A percentile compares a stretch with the other conserved stretches of the same genome.
Evolutionary conservation across 2,888 invertebrate species (phyloP).

Genomic region (Andrena dorsata): DNA sequence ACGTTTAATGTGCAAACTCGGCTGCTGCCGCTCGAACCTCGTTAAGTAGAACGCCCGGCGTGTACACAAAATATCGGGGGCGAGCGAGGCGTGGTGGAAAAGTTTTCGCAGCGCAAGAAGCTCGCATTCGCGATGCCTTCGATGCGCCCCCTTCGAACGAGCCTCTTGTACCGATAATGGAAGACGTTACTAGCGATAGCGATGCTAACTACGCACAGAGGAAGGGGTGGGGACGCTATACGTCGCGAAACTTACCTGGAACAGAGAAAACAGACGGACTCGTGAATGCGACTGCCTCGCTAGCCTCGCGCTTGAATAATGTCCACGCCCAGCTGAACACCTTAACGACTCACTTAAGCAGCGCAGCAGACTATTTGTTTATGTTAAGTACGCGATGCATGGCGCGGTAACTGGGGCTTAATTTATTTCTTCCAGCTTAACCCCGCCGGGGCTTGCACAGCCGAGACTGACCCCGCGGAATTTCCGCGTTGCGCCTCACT

Average conservation of each 20-base stretch:
- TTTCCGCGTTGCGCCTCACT: no score
- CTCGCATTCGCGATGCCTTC: conserved; percentile 47
- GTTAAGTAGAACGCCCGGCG: conserved; percentile 49
- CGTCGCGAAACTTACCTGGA: conserved; percentile 59
- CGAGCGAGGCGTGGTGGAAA: conserved; percentile 15
- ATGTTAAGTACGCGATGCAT: conserved; percentile 52
- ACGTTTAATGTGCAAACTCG: conserved; percentile 35
- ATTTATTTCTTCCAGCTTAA: conserved; percentile 52
- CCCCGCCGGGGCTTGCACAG: not conserved
- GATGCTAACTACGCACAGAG: conserved; percentile 43
- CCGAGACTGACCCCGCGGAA: not conserved
- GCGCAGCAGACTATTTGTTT: conserved; percentile 48
- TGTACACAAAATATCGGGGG: conserved; percentile 20
- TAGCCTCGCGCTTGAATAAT: conserved; percentile 37
- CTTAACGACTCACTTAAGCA: conserved; percentile 57
- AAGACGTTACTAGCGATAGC: conserved; percentile 67
- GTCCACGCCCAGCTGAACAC: conserved; percentile 47
- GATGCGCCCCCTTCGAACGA: conserved; percentile 50
- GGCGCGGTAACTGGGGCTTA: conserved; percentile 25
- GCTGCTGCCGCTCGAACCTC: conserved; percentile 9
- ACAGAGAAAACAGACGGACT: conserved; percentile 62
- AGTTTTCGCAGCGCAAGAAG: conserved; percentile 35
- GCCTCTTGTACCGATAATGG: conserved; percentile 55
- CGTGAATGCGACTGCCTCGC: conserved; percentile 34
- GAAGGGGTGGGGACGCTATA: conserved; percentile 1